Conservation (phyloP, 1,140 invertebrate species). For the Camponotus pennsylvanicus region DNA sequence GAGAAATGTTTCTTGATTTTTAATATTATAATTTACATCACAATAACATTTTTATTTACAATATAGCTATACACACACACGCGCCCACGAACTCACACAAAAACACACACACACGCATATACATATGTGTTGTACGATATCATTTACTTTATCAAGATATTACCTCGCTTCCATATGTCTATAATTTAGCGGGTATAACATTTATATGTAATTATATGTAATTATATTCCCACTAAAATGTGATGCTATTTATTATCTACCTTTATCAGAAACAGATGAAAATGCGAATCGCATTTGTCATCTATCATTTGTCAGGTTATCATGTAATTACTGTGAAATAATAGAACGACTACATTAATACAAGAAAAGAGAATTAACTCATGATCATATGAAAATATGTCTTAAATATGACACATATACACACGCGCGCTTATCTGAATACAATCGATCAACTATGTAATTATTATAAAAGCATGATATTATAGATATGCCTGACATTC, state of each 20-base stretch:
- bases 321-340: neutral
- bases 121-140: neutral
- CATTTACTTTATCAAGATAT: slow-evolving; percentile 3
- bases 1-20: slow-evolving; percentile 8
- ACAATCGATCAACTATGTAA: no score
- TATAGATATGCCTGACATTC: no score
- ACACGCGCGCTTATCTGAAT: no score
- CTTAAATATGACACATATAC: no score
- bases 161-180: neutral
- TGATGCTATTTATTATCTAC: neutral
- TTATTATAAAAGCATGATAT: no score
- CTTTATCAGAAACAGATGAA: slow-evolving; percentile 8
- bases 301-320: neutral
- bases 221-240: neutral
- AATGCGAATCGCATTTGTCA: neutral
- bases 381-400: no score
- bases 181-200: neutral
- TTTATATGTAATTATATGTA: neutral
- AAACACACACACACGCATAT: no score
- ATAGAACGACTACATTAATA: slow-evolving; percentile 9
- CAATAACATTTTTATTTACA: neutral
- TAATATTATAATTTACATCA: neutral
- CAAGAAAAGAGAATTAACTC: neutral
- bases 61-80: no score
- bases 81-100: no score